A percentile compares a stretch with the other conserved stretches of the same genome.
Evolutionary conservation across 2,797 vertebrate genomes (phyloP).

Genomic region (Halcyon smyrnensis): DNA sequence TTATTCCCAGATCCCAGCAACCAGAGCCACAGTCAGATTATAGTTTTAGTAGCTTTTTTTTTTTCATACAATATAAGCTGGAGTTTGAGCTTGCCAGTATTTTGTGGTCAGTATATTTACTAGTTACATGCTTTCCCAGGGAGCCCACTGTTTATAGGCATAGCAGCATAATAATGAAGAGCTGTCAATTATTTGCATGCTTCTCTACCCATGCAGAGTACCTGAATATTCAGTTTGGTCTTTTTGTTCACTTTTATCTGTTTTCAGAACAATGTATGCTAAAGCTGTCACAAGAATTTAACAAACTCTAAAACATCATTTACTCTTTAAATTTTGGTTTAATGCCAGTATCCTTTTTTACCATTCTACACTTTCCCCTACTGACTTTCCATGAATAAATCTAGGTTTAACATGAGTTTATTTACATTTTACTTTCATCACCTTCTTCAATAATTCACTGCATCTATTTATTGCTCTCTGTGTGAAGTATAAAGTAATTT

Average conservation of each 20-base stretch:
- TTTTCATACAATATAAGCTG: not conserved
- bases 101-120: not conserved
- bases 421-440: not conserved
- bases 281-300: not conserved
- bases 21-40: not conserved
- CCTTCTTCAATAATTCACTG: not conserved
- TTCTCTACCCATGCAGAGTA: not conserved
- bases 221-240: not conserved
- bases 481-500: not conserved
- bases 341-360: not conserved
- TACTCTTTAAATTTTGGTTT: not conserved
- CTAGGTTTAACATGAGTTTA: not conserved
- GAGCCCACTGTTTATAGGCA: not conserved
- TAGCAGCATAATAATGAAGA: not conserved
- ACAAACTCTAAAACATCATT: not conserved
- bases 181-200: not conserved
- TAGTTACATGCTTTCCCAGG: not conserved
- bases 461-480: not conserved
- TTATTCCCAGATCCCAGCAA: not conserved
- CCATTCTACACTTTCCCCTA: not conserved
- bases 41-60: not conserved
- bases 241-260: not conserved
- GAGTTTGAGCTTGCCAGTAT: not conserved
- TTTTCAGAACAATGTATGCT: not conserved
- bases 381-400: not conserved